A percentile compares a stretch with the other conserved stretches of the same genome.
These are phyloP conservation scores for Smutsia temminckii DNA, from an alignment of 2,797 vertebrate species.

Conservation along the genomic window DNA sequence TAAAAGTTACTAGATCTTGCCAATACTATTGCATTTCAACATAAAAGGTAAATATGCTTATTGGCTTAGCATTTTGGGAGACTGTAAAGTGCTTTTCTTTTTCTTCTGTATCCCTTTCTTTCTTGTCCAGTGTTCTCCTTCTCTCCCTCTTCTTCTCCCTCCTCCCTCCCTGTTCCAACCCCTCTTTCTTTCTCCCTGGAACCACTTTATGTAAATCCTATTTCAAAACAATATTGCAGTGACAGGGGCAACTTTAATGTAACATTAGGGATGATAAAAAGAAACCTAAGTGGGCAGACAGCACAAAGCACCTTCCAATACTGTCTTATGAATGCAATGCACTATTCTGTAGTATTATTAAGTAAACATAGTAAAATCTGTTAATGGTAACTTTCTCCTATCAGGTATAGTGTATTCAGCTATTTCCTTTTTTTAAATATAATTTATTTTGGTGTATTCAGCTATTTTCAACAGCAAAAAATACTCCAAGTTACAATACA, in stretches of 20 bases:
- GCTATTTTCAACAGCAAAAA: constrained; percentile 30
- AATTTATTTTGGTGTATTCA: not conserved
- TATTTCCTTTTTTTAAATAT: not conserved
- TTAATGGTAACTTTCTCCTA: not conserved
- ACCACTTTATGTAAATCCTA: not conserved
- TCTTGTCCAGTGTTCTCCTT: not conserved
- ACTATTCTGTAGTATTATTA: not conserved
- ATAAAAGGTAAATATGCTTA: not conserved
- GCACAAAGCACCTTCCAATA: not conserved
- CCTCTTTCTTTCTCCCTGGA: not conserved
- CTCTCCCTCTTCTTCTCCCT: not conserved
- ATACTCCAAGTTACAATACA: not conserved
- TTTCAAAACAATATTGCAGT: not conserved
- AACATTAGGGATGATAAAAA: not conserved
- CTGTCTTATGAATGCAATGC: not conserved
- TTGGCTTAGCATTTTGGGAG: not conserved
- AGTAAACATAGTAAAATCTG: not conserved
- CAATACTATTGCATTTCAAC: not conserved
- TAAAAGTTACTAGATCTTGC: not conserved
- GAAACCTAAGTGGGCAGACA: not conserved
- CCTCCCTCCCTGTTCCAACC: no score
- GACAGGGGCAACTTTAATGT: not conserved
- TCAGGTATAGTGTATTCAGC: not conserved
- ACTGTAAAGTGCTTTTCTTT: not conserved
- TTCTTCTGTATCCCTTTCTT: not conserved